A percentile compares a stretch with the other conserved stretches of the same genome.
phyloP scores from a whole-genome alignment of 2,797 vertebrate species.

The Myotis myotis region DNA sequence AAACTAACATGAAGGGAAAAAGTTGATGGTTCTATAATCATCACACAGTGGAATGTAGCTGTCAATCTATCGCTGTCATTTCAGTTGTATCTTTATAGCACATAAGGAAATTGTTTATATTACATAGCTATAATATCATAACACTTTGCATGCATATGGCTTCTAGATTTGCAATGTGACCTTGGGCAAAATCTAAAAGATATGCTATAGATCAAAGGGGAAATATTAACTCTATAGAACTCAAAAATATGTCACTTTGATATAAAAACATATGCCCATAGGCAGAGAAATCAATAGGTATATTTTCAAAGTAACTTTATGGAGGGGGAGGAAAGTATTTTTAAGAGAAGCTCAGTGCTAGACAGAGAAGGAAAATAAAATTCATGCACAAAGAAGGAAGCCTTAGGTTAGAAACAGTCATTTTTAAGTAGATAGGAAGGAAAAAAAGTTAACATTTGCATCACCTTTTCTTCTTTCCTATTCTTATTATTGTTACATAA shows the following conservation, averaged over 20 bases:
- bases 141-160: neutral
- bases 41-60: neutral
- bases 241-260: neutral
- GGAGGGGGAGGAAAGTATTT: neutral
- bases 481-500: neutral
- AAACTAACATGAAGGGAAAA: neutral
- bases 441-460: neutral
- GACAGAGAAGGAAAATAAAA: neutral
- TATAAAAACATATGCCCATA: neutral
- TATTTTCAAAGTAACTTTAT: constrained; percentile 18
- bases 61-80: neutral
- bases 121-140: neutral
- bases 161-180: neutral
- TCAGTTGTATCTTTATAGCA: neutral
- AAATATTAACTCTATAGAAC: constrained; percentile 2
- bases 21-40: neutral
- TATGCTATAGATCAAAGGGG: neutral
- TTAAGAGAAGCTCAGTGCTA: neutral
- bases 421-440: neutral
- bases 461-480: neutral
- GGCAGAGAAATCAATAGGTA: neutral
- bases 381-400: neutral
- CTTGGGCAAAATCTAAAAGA: constrained; percentile 2
- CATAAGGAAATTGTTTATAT: neutral
- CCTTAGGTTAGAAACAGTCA: neutral